These are phyloP conservation scores for Phasianus colchicus DNA, from an alignment of 2,113 vertebrate genomes.

Conservation along the genomic window DNA sequence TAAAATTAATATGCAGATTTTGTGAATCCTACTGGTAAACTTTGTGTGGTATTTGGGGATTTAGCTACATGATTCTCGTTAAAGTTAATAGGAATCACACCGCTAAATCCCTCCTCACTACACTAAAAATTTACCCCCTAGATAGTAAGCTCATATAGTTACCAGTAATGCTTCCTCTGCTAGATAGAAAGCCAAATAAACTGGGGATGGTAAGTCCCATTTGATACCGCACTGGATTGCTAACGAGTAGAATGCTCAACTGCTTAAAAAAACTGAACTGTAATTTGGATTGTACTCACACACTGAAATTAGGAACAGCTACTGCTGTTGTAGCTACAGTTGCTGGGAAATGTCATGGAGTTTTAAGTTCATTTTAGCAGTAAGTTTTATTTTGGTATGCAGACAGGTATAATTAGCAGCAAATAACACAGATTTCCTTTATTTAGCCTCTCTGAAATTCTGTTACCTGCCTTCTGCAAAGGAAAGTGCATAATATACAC, in stretches of 20 bases:
- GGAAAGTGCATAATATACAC: fast-evolving
- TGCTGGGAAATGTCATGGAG: background rate
- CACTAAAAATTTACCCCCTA: slow-evolving; percentile 52
- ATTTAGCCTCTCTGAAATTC: background rate
- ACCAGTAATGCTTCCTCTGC: slow-evolving; percentile 39
- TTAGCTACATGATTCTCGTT: slow-evolving; percentile 58
- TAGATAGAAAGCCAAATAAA: slow-evolving; percentile 52
- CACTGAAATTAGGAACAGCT: background rate
- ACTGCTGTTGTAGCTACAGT: background rate
- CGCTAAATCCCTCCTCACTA: slow-evolving; percentile 51
- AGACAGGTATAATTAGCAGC: background rate
- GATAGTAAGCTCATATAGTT: slow-evolving; percentile 59
- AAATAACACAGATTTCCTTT: background rate
- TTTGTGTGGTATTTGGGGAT: slow-evolving; percentile 35
- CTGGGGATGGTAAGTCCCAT: slow-evolving; percentile 21
- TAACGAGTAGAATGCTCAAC: slow-evolving; percentile 25
- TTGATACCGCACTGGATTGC: slow-evolving; percentile 14
- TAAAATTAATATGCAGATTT: slow-evolving; percentile 68
- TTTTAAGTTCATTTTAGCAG: background rate
- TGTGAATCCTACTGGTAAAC: slow-evolving; percentile 63
- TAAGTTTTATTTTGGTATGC: background rate
- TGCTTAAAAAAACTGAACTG: background rate
- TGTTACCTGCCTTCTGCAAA: background rate
- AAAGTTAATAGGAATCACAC: slow-evolving; percentile 65
- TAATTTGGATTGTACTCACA: slow-evolving; percentile 7